Percentiles rank a stretch among this genome's conserved stretches.
phyloP scores from a whole-genome alignment of 2,113 vertebrate genomes.

The Henicopernis longicauda region DNA sequence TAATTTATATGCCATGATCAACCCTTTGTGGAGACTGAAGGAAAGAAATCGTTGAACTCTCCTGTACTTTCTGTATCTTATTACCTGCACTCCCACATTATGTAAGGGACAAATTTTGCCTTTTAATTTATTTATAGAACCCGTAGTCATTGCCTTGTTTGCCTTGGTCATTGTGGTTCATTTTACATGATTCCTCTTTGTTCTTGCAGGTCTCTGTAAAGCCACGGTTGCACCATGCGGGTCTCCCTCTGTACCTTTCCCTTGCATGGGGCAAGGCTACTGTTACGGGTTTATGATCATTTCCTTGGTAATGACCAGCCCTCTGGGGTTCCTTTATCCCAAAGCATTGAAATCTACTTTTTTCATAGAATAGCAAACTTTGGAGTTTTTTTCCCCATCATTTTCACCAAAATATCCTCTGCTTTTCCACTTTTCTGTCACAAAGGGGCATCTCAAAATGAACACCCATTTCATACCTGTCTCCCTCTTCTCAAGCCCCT shows the following conservation, averaged over 20 bases:
- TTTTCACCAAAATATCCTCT: not conserved
- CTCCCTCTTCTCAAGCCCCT: not conserved
- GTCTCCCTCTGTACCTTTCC: not conserved
- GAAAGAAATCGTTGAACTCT: not conserved
- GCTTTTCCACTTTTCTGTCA: not conserved
- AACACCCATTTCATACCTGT: not conserved
- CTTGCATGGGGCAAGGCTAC: not conserved
- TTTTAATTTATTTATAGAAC: not conserved
- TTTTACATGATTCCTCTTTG: not conserved
- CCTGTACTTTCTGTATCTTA: not conserved
- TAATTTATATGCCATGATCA: not conserved
- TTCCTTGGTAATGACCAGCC: not conserved
- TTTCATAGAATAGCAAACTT: not conserved
- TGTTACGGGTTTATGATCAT: fast-evolving
- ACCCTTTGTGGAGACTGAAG: not conserved
- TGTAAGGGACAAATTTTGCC: not conserved
- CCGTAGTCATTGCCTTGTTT: not conserved
- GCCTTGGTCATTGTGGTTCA: not conserved
- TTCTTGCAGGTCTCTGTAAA: not conserved
- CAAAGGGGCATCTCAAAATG: not conserved
- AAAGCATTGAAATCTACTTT: not conserved
- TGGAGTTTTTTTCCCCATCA: not conserved
- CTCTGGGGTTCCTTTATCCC: not conserved
- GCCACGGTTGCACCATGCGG: fast-evolving
- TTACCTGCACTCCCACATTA: not conserved